Conservation (phyloP, 2,888 invertebrate genomes). For the Alentia gelatinosa region DNA sequence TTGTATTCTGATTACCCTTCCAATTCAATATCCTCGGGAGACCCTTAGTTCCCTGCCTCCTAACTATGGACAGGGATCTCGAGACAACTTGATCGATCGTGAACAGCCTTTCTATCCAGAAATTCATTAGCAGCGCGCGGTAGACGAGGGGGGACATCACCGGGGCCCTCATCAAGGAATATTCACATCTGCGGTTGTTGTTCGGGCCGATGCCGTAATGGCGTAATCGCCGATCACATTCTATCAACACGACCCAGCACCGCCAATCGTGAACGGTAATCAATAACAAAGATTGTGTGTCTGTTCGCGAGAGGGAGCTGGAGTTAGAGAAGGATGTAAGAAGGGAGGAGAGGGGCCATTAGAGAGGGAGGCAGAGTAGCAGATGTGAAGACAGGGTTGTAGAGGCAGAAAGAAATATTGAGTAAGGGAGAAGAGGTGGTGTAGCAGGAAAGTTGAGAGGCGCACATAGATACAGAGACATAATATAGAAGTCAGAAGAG, state of each 20-base stretch:
- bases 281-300: background rate
- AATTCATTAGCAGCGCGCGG: constrained; percentile 30
- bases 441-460: no score
- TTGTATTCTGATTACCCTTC: constrained; percentile 40
- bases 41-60: background rate
- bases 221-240: constrained; percentile 34
- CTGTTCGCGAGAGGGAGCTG: background rate
- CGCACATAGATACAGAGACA: no score
- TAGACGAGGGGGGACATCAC: background rate
- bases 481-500: no score
- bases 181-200: constrained; percentile 1
- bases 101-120: background rate
- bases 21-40: constrained; percentile 3
- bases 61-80: background rate
- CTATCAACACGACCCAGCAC: background rate
- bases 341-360: background rate
- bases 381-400: background rate
- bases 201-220: background rate
- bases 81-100: background rate
- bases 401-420: no score
- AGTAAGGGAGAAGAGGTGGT: no score
- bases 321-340: background rate
- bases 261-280: background rate
- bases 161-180: constrained; percentile 23
- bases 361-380: background rate